Base-by-base conservation (phyloP, 1,140 invertebrate species). In the Triops longicaudatus region DNA sequence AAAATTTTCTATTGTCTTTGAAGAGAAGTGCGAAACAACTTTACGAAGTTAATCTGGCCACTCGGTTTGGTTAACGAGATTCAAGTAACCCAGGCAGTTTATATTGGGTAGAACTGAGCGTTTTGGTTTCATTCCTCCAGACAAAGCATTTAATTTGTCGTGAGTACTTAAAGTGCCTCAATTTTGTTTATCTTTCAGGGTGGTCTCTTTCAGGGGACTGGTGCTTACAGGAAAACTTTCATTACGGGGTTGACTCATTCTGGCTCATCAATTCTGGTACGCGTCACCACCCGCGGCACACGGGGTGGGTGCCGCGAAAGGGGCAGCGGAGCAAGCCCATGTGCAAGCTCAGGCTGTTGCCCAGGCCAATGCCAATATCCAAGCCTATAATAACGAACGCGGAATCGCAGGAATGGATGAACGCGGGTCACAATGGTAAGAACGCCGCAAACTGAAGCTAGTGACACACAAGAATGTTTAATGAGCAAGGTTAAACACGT, bases 251-350 rank as follows among this genome's bases (percentile, higher is more conserved):
- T 63, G 50, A 63, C 50, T 63, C 50, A 63, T 63, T 63, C 50
- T 63, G 50, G 50, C 50, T 63, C 50, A 63, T 63, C 50, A 63
- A 63, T 63, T 63, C 50, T 63, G 50, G 50, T 63, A 63, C 50
- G 50, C 50, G 50, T 63, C 50, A 63, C 50, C 50, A 22, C 50
- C 50, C 50, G 50, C 50, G 50, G 50, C 50, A 63, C 50, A 63
- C 50, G 50, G 50, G 50, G 50, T 63, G 50, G 50, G 50, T 63
- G 50, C 50, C 50, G 50, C 50, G 17, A 63, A 63, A 63, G 50
- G 50, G 50, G 50, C 50, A 17, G 50, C 50, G 50, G 50, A 63
- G 50, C 50, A 63, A 63, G 50, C 50, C 50, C 50, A 63, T 63
- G 50, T 63, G 50, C 50, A 63, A 63, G 50, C 50, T 22, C 14